These are phyloP conservation scores for Margarornis squamiger DNA, from an alignment of 2,797 vertebrate species.

Conservation along the genomic window DNA sequence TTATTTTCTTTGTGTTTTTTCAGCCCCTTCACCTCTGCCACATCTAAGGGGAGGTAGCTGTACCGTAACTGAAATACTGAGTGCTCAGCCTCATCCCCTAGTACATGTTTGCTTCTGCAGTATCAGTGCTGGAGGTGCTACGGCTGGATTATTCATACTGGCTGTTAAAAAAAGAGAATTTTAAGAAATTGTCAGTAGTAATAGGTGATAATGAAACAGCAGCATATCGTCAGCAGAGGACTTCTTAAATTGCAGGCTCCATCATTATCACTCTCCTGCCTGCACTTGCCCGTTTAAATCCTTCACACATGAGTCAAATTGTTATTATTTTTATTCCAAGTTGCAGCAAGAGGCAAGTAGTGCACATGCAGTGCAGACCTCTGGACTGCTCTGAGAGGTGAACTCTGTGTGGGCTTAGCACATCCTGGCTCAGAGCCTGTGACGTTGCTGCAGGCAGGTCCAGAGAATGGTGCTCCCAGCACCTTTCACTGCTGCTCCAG, in stretches of 20 bases:
- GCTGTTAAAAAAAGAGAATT: not conserved
- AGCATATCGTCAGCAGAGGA: not conserved
- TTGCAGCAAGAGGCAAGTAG: not conserved
- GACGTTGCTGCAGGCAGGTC: not conserved
- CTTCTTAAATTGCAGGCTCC: not conserved
- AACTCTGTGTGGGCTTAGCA: not conserved
- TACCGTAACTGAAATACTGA: not conserved
- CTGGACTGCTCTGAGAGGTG: not conserved
- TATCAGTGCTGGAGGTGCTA: not conserved
- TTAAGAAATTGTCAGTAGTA: not conserved
- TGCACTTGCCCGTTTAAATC: conserved; percentile 47
- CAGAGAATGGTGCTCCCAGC: not conserved
- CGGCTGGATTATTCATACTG: not conserved
- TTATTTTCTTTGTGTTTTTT: not conserved
- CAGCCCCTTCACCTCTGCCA: not conserved
- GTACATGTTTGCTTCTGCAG: not conserved
- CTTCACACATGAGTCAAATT: not conserved
- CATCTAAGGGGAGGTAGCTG: not conserved
- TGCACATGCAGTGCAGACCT: not conserved
- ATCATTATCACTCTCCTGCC: conserved; percentile 63
- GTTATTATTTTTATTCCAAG: not conserved
- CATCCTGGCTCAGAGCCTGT: not conserved
- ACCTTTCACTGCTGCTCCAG: not conserved
- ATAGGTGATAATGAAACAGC: conserved; percentile 71
- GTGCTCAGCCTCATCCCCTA: not conserved